These are phyloP conservation scores for Oligia fasciuncula DNA, from an alignment of 2,888 invertebrate genomes.

Conservation along the genomic window DNA sequence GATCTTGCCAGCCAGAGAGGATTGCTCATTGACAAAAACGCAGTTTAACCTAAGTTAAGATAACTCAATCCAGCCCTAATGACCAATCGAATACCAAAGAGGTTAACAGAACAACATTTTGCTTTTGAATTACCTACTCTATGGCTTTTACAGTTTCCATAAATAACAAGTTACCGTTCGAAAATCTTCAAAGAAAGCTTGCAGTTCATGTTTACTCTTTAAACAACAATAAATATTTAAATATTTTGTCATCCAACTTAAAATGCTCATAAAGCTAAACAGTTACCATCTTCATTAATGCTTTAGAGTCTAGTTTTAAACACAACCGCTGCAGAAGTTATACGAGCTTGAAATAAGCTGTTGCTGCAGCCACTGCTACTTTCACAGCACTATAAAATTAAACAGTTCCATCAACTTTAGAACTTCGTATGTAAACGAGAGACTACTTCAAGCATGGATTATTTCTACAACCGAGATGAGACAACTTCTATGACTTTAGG, in stretches of 20 bases:
- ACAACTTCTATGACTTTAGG: not conserved
- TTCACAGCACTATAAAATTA: slow-evolving; percentile 17
- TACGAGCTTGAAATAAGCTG: slow-evolving; percentile 27
- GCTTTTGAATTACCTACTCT: not conserved
- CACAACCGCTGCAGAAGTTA: not conserved
- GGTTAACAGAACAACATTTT: not conserved
- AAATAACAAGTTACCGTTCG: not conserved
- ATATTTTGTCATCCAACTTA: not conserved
- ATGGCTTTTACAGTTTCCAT: no score
- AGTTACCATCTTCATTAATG: no score
- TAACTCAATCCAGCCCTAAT: not conserved
- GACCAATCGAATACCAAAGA: not conserved
- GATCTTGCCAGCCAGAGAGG: not conserved
- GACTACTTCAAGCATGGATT: slow-evolving; percentile 11
- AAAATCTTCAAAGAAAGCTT: not conserved
- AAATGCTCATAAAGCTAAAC: not conserved
- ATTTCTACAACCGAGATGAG: slow-evolving; percentile 4
- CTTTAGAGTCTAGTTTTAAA: slow-evolving; percentile 2
- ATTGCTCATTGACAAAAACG: not conserved
- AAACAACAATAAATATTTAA: not conserved
- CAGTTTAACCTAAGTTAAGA: not conserved
- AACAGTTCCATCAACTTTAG: slow-evolving; percentile 26
- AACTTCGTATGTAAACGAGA: not conserved
- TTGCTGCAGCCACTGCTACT: not conserved
- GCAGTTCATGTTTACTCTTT: not conserved